These are phyloP conservation scores for Tillus elongatus DNA, from an alignment of 2,888 invertebrate species.

Conservation along the genomic window DNA sequence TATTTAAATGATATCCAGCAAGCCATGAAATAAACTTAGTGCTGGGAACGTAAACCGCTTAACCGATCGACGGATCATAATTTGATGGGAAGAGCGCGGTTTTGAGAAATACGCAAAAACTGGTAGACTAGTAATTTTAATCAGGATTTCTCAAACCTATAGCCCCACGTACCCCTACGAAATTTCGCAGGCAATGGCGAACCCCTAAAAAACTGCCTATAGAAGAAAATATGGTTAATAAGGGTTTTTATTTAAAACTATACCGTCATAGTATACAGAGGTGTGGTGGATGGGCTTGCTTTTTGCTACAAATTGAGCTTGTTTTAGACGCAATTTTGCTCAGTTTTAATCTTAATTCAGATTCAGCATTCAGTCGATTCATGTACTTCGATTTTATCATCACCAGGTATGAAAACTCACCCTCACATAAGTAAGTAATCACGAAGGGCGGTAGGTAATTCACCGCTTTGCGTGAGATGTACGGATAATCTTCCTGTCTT, in stretches of 20 bases:
- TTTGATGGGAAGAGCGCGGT: no score
- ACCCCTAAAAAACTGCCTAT: constrained; percentile 5
- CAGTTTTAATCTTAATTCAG: no score
- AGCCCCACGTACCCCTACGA: constrained; percentile 6
- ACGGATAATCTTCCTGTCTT: constrained; percentile 7
- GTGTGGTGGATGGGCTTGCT: constrained; percentile 10
- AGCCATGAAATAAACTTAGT: no score
- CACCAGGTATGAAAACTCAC: constrained; percentile 12
- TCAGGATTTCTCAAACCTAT: constrained; percentile 10
- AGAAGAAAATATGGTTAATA: constrained; percentile 8
- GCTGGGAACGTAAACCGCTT: no score
- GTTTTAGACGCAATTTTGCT: neutral
- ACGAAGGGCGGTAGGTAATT: constrained; percentile 6
- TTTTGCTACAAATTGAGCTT: constrained; percentile 5
- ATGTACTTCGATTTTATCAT: constrained; percentile 11
- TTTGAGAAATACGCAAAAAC: no score
- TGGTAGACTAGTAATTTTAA: no score
- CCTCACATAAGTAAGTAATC: constrained; percentile 11
- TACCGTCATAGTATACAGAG: neutral
- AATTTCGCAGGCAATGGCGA: constrained; percentile 7
- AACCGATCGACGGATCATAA: no score
- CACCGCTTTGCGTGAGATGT: constrained; percentile 10
- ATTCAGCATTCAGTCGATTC: constrained; percentile 9
- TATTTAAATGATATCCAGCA: no score
- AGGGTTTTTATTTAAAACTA: no score